Base-by-base conservation (phyloP, 2,113 vertebrate species). In the Dromiciops gliroides region DNA sequence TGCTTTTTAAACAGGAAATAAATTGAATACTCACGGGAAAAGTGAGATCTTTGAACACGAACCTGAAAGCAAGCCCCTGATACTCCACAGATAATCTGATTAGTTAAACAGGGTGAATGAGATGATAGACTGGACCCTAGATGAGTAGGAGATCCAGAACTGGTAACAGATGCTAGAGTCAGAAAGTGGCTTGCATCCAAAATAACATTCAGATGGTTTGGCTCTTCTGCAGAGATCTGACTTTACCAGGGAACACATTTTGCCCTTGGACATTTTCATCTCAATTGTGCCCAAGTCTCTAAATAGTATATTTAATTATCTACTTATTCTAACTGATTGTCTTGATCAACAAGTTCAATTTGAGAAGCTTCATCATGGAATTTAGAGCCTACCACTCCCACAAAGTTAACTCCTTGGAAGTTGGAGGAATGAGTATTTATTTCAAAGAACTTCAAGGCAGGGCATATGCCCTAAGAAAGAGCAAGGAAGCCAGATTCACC, bases 1-100 rank as follows among this genome's bases (percentile, higher is more conserved):
- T 97, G 67, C 95, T 95, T 97, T 94, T 95, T 94, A 97, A 94
- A 90, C 90, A 95, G 52, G 89, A 97, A 97, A 97, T 97, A 96
- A 96, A 96, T 95, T 93, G 94, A 97, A 96, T 95, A 91, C 97
- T 95, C 96, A 10, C 60, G 96, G 96, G 97, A 94, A 97, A 96
- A 96, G 96, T 96, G 95, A 97, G 96, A 95, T 97, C 97, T 97
- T 95, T 97, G 96, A 97, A 97, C 96, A 96, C 94, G 95, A 97
- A 98, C 97, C 96, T 97, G 97, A 97, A 97, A 97, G 97, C 93
- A 93, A 98, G 94, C 95, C 96, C 94, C 92, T 75, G 95, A 97
- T 97, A 97, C 88, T 95, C 95, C 95, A 83, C 67, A 83, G 67
- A 90, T 96, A 97, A 97, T 97, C 97, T 96, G 96, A 97, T 97